Conservation (phyloP, 2,888 invertebrate genomes). For the Brassicogethes aeneus region DNA sequence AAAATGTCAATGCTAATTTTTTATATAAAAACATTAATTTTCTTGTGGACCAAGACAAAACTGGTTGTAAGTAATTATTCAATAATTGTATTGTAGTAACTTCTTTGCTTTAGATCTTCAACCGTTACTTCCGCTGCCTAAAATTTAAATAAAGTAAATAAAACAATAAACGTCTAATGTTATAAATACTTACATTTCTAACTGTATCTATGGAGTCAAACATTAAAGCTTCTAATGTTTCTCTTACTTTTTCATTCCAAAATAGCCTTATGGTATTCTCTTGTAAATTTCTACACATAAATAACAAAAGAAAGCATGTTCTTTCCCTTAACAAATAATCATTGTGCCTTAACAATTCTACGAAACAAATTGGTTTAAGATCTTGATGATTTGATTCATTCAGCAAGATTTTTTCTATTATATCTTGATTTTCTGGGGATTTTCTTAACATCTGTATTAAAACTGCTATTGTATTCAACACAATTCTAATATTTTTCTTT, state of each 20-base stretch:
- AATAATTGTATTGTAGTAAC: constrained; percentile 19
- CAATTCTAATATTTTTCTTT: constrained; percentile 51
- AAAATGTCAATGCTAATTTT: too few species aligned
- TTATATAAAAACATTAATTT: neutral
- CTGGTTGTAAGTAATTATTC: constrained; percentile 1
- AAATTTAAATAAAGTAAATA: constrained; percentile 10
- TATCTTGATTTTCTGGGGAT: constrained; percentile 64
- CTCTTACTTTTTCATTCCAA: constrained; percentile 54
- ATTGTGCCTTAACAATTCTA: constrained; percentile 48
- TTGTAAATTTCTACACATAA: constrained; percentile 56
- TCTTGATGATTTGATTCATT: constrained; percentile 32
- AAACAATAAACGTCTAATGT: neutral
- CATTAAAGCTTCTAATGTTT: constrained; percentile 51
- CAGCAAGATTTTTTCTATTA: constrained; percentile 64
- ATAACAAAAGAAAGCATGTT: constrained; percentile 61
- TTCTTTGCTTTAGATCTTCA: constrained; percentile 24
- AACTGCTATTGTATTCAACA: constrained; percentile 61
- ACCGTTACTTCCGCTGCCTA: constrained; percentile 30
- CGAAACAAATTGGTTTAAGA: constrained; percentile 43
- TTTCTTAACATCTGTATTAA: constrained; percentile 65
- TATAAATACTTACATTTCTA: constrained; percentile 42
- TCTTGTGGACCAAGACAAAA: neutral
- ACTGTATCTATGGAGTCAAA: constrained; percentile 54
- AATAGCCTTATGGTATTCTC: constrained; percentile 53
- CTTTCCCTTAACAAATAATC: constrained; percentile 51